A percentile compares a stretch with the other conserved stretches of the same genome.
phyloP scores from a whole-genome alignment of 2,113 vertebrate genomes.

The Mormyrus lacerda region DNA sequence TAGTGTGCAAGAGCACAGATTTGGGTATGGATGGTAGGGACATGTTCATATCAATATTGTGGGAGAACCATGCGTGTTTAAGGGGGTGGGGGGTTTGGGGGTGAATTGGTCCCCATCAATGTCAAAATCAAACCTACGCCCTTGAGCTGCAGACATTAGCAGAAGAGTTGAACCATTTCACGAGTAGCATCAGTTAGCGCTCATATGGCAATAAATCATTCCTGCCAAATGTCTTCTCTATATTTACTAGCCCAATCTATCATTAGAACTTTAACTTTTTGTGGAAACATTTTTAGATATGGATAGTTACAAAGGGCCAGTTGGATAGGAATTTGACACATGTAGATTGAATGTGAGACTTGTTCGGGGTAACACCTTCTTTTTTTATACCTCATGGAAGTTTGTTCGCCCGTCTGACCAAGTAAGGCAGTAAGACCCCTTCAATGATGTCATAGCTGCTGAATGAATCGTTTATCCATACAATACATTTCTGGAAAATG shows the following conservation, averaged over 20 bases:
- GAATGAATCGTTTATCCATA: constrained; percentile 7
- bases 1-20: neutral
- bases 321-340: neutral
- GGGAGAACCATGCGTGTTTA: neutral
- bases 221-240: neutral
- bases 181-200: neutral
- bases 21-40: neutral
- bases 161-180: neutral
- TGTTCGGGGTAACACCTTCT: neutral
- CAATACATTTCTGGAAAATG: constrained; percentile 5
- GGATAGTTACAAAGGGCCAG: neutral
- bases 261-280: neutral
- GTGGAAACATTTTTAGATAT: neutral
- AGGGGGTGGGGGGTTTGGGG: neutral
- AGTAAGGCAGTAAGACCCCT: constrained; percentile 7
- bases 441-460: neutral
- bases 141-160: neutral
- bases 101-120: neutral
- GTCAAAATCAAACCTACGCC: neutral
- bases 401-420: neutral
- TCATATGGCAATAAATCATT: neutral
- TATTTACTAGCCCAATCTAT: neutral
- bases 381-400: neutral
- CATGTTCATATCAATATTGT: neutral
- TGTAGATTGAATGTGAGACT: neutral